These are phyloP conservation scores for Valencia hispanica DNA, from an alignment of 2,797 vertebrate genomes.

Conservation along the genomic window DNA sequence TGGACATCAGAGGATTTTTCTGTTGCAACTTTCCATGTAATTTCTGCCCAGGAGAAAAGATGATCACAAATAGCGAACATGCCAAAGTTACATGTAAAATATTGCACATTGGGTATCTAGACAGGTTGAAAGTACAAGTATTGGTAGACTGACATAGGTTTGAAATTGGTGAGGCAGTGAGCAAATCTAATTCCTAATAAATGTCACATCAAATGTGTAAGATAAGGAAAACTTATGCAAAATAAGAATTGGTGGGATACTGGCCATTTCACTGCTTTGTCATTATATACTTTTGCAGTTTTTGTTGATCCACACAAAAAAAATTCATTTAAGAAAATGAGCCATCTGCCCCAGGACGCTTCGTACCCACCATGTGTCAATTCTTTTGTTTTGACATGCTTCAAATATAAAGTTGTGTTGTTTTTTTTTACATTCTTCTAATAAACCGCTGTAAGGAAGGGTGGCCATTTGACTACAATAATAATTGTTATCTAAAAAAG, in stretches of 20 bases:
- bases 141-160: conserved; percentile 5
- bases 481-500: neutral
- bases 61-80: conserved; percentile 60
- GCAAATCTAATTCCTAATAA: no score
- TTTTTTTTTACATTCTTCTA: neutral
- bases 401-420: no score
- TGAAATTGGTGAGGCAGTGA: conserved; percentile 9
- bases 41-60: conserved; percentile 59
- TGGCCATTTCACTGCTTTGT: neutral
- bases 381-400: no score
- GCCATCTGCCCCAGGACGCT: neutral
- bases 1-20: conserved; percentile 46
- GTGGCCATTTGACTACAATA: neutral
- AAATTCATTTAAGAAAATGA: neutral
- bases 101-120: neutral
- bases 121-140: conserved; percentile 7
- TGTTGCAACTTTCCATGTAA: conserved; percentile 56
- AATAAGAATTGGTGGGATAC: neutral
- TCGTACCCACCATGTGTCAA: no score
- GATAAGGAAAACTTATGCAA: neutral
- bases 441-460: neutral
- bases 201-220: conserved; percentile 17
- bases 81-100: conserved; percentile 17
- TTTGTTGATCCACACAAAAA: neutral
- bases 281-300: neutral